A percentile compares a stretch with the other conserved stretches of the same genome.
phyloP scores from a whole-genome alignment of 2,113 vertebrate species.

The Pseudopodoces humilis region DNA sequence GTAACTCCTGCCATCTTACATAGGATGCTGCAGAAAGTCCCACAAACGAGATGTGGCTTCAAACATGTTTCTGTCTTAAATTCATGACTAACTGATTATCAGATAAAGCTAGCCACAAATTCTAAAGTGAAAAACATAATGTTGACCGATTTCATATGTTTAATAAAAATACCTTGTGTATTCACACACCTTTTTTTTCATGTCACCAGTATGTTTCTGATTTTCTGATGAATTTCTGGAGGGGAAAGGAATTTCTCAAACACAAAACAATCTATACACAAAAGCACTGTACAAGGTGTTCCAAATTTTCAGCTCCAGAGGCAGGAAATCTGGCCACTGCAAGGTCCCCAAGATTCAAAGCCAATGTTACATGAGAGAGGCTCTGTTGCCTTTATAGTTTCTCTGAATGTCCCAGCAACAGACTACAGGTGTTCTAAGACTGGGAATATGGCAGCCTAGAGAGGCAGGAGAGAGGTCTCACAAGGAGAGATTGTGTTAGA shows the following conservation, averaged over 20 bases:
- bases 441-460: not conserved
- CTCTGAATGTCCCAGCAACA: not conserved
- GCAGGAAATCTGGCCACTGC: not conserved
- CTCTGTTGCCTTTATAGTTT: fast-evolving
- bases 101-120: not conserved
- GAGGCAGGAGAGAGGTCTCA: not conserved
- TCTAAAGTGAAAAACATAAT: not conserved
- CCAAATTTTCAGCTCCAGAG: not conserved
- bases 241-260: not conserved
- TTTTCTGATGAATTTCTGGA: not conserved
- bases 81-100: not conserved
- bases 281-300: not conserved
- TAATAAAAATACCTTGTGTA: not conserved
- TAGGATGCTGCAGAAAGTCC: not conserved
- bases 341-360: not conserved
- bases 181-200: not conserved
- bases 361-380: not conserved
- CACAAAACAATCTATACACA: not conserved
- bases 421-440: not conserved
- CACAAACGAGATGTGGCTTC: not conserved
- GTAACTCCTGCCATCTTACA: not conserved
- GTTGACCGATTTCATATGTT: not conserved
- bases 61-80: not conserved
- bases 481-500: not conserved
- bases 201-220: not conserved